Percentiles rank a stretch among this genome's conserved stretches.
These are phyloP conservation scores for Lepidurus apus DNA, from an alignment of 1,140 invertebrate species.

Conservation along the genomic window DNA sequence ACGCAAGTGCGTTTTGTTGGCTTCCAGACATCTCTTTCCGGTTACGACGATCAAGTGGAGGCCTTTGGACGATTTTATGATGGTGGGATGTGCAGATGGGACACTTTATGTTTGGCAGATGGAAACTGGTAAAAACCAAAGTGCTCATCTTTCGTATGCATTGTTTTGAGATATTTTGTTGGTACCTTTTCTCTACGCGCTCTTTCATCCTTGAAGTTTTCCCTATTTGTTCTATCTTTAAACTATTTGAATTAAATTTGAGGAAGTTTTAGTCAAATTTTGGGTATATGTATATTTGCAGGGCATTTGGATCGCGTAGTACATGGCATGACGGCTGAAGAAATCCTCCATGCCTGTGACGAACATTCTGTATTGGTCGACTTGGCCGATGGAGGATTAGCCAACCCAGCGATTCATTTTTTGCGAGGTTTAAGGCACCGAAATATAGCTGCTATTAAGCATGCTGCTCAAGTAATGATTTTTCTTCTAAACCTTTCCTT, in stretches of 20 bases:
- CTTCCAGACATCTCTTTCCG: slow-evolving; percentile 92
- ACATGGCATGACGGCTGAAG: slow-evolving; percentile 90
- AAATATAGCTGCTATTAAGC: slow-evolving; percentile 88
- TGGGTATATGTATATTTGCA: slow-evolving; percentile 39
- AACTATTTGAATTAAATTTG: slow-evolving; percentile 28
- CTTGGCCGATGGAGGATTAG: slow-evolving; percentile 63
- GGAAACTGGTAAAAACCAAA: slow-evolving; percentile 71
- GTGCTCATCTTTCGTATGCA: background rate
- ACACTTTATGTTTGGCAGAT: slow-evolving; percentile 99
- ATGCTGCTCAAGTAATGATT: slow-evolving; percentile 63
- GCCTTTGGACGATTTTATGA: slow-evolving; percentile 95
- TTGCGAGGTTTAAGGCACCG: slow-evolving; percentile 76
- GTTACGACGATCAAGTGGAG: slow-evolving; percentile 95
- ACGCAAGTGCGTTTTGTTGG: slow-evolving; percentile 88
- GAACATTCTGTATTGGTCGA: slow-evolving; percentile 63
- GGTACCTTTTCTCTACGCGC: too few relatives aligned
- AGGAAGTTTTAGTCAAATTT: background rate
- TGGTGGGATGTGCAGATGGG: slow-evolving; percentile 95
- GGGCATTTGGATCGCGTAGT: slow-evolving; percentile 92
- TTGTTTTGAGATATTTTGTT: background rate
- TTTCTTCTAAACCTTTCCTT: background rate
- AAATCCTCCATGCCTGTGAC: slow-evolving; percentile 92
- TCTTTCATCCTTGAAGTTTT: background rate
- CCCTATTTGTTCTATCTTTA: background rate
- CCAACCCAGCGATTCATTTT: slow-evolving; percentile 90